These are phyloP conservation scores for Automeris io DNA, from an alignment of 2,888 invertebrate species.

Conservation along the genomic window DNA sequence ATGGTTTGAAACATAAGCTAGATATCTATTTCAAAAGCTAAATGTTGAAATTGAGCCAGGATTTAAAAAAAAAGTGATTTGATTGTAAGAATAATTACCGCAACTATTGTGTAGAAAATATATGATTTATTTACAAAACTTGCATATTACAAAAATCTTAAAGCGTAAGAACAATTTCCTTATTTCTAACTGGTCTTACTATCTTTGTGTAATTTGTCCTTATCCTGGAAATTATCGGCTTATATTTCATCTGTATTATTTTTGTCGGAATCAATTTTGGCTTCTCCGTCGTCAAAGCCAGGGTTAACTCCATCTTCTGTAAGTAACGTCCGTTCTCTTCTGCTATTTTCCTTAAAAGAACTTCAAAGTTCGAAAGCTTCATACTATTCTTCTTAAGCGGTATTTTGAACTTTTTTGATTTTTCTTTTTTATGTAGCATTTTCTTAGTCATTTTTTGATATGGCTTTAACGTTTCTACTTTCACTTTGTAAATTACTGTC, in stretches of 20 bases:
- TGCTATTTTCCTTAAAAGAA: constrained; percentile 44
- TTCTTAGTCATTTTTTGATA: constrained; percentile 21
- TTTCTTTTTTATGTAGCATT: constrained; percentile 24
- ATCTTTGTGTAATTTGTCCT: constrained; percentile 47
- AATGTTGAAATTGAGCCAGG: no score
- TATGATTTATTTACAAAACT: no score
- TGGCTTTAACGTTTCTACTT: constrained; percentile 36
- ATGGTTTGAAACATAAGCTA: no score
- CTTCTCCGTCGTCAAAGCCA: constrained; percentile 27
- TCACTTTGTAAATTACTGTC: constrained; percentile 45
- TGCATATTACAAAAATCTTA: no score
- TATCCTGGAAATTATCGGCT: constrained; percentile 41
- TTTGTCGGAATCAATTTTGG: constrained; percentile 30
- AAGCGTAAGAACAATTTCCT: constrained; percentile 37
- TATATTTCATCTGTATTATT: constrained; percentile 42
- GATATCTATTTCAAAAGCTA: no score
- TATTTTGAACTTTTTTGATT: constrained; percentile 54
- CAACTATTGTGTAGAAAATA: no score
- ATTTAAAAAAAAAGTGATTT: no score
- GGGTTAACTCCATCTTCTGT: constrained; percentile 21
- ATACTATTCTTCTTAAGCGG: constrained; percentile 60
- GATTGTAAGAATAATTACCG: no score
- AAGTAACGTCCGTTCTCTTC: constrained; percentile 31
- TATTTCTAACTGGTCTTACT: constrained; percentile 47
- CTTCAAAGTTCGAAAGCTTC: constrained; percentile 59